phyloP scores from a whole-genome alignment of 1,140 invertebrate genomes.

The Reticulitermes speratus region DNA sequence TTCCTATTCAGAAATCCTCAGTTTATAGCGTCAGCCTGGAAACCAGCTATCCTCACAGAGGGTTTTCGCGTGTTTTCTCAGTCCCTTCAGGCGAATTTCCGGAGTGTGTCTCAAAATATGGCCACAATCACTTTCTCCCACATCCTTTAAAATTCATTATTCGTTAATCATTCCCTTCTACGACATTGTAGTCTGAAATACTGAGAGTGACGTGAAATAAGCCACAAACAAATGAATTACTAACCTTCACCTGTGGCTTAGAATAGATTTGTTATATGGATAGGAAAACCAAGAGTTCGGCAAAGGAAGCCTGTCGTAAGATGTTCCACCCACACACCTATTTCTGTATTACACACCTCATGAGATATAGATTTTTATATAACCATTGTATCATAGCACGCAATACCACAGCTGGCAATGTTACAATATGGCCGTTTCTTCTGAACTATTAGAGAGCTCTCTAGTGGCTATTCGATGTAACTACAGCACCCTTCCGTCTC shows the following conservation, averaged over 20 bases:
- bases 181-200: too few species aligned
- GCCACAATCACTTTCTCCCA: too few species aligned
- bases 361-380: background rate
- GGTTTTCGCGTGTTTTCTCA: too few species aligned
- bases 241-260: background rate
- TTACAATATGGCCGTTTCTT: background rate
- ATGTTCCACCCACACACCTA: background rate
- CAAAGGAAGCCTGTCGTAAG: background rate
- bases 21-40: too few species aligned
- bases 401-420: background rate
- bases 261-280: background rate
- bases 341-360: background rate
- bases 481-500: background rate
- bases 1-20: too few species aligned
- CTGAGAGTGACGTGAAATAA: too few species aligned
- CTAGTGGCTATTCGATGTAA: background rate
- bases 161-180: too few species aligned
- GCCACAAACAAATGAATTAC: background rate
- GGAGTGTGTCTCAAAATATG: too few species aligned
- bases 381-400: background rate
- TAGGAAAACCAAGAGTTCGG: background rate
- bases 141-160: too few species aligned
- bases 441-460: background rate
- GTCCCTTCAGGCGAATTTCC: too few species aligned
- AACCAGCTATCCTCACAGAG: too few species aligned